Evolutionary conservation across 2,888 invertebrate genomes (phyloP).

Genomic region (Aplocera efformata): DNA sequence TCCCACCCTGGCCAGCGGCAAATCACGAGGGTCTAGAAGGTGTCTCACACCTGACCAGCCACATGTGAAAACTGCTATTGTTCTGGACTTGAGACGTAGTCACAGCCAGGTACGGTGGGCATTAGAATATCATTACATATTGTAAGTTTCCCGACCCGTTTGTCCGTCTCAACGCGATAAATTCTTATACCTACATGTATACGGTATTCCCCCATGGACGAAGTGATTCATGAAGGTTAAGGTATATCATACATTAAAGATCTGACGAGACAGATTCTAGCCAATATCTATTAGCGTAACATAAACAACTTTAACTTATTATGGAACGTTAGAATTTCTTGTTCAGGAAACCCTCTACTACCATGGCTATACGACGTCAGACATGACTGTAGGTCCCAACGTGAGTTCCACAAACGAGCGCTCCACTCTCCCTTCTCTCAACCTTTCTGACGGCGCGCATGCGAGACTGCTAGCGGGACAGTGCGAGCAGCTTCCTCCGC

Average conservation of each 20-base stretch:
- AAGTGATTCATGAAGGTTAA: too few species aligned
- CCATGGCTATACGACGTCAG: constrained; percentile 70
- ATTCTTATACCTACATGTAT: too few species aligned
- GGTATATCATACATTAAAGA: too few species aligned
- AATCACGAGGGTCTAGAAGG: constrained; percentile 84
- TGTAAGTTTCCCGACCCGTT: too few species aligned
- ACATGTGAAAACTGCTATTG: constrained; percentile 83
- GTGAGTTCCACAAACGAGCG: constrained; percentile 63
- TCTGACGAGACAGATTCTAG: too few species aligned
- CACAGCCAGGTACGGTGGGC: constrained; percentile 79
- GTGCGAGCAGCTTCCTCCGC: constrained; percentile 66
- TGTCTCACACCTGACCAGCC: constrained; percentile 88
- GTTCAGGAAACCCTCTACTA: constrained; percentile 73
- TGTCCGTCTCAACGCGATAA: too few species aligned
- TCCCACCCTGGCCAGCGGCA: constrained; percentile 86
- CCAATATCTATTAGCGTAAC: too few species aligned
- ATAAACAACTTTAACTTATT: too few species aligned
- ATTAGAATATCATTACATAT: too few species aligned
- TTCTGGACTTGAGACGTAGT: constrained; percentile 85
- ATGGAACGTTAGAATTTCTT: too few species aligned
- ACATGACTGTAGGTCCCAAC: constrained; percentile 58
- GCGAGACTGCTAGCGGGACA: constrained; percentile 57
- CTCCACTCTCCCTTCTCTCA: constrained; percentile 63
- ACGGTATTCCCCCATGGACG: too few species aligned
- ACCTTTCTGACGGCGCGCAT: constrained; percentile 60